Conservation (phyloP, 2,888 invertebrate genomes). For the Palloptera scutellata region DNA sequence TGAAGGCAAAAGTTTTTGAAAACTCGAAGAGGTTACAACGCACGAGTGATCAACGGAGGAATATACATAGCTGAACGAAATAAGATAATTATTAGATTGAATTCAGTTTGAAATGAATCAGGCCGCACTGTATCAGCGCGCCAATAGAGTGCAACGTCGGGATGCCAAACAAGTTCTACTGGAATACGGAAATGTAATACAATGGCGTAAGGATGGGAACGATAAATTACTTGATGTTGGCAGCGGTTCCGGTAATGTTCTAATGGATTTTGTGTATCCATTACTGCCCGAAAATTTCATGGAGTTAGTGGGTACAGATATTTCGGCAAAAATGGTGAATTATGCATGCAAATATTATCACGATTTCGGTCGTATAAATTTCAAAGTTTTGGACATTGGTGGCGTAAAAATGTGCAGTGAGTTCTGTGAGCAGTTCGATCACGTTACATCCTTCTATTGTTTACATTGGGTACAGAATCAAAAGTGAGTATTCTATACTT, state of each 20-base stretch:
- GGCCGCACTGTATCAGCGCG: conserved; percentile 74
- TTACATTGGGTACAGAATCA: conserved; percentile 81
- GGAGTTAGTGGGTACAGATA: conserved; percentile 72
- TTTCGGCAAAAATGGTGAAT: conserved; percentile 76
- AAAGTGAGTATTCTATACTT: conserved; percentile 35
- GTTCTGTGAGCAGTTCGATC: conserved; percentile 68
- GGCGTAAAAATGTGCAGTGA: conserved; percentile 65
- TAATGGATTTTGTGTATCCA: conserved; percentile 71
- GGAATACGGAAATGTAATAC: conserved; percentile 69
- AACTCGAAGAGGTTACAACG: too few relatives aligned
- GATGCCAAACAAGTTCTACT: conserved; percentile 73
- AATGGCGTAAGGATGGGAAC: conserved; percentile 67
- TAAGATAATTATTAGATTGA: not conserved
- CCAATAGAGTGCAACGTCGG: conserved; percentile 74
- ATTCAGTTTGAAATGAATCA: conserved; percentile 66
- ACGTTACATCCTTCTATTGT: conserved; percentile 78
- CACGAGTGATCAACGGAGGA: not conserved
- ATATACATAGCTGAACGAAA: not conserved
- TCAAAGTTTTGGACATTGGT: conserved; percentile 67
- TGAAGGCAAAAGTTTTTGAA: too few relatives aligned
- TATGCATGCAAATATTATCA: conserved; percentile 70
- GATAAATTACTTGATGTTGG: conserved; percentile 75
- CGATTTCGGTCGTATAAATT: conserved; percentile 54
- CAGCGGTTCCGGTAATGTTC: conserved; percentile 77
- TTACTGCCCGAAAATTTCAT: conserved; percentile 68